phyloP scores from a whole-genome alignment of 2,113 vertebrate genomes.

The Charadrius vociferus region DNA sequence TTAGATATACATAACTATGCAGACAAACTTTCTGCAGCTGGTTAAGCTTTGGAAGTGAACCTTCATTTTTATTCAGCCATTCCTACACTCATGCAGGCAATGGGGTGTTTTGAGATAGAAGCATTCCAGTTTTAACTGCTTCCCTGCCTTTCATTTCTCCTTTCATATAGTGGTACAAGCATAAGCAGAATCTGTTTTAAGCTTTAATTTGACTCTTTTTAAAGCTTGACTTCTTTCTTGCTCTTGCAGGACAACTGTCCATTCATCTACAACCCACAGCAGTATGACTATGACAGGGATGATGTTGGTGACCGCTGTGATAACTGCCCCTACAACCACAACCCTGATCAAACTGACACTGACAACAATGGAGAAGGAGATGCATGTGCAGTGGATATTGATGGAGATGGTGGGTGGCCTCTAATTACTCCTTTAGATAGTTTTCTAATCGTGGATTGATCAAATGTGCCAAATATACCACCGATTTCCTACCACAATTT shows the following conservation, averaged over 20 bases:
- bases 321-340: conserved; percentile 95
- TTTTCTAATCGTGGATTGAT: not conserved
- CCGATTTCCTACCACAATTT: not conserved
- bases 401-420: conserved; percentile 89
- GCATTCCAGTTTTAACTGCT: not conserved
- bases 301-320: conserved; percentile 95
- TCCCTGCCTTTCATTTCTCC: not conserved
- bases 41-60: conserved; percentile 32
- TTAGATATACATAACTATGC: not conserved
- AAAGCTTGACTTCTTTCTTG: not conserved
- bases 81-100: not conserved
- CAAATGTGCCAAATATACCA: not conserved
- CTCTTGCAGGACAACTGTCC: conserved; percentile 92
- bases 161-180: not conserved
- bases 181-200: not conserved
- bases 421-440: not conserved
- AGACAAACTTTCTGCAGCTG: conserved; percentile 1
- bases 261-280: conserved; percentile 92
- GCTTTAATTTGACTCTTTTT: not conserved
- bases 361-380: conserved; percentile 97
- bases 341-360: conserved; percentile 94
- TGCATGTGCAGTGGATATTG: conserved; percentile 94
- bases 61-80: not conserved
- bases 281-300: conserved; percentile 94
- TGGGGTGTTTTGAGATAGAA: not conserved